These are phyloP conservation scores for Corbicula japonica DNA, from an alignment of 2,888 invertebrate genomes.

Conservation along the genomic window DNA sequence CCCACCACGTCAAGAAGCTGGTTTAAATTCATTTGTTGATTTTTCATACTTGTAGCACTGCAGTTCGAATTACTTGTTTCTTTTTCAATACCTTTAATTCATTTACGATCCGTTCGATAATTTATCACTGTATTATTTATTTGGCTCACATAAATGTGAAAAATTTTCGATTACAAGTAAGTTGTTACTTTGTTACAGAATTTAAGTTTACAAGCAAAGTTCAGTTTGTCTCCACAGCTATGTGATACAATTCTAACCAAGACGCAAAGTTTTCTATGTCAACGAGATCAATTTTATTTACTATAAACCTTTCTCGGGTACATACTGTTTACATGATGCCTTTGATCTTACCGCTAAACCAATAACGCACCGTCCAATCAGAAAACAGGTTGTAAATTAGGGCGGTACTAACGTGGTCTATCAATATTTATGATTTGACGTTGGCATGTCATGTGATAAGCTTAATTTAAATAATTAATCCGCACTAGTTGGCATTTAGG, in stretches of 20 bases:
- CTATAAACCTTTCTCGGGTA: slow-evolving; percentile 79
- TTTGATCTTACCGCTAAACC: slow-evolving; percentile 73
- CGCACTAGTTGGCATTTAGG: no score
- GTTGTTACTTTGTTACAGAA: slow-evolving; percentile 66
- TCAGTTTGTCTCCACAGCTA: slow-evolving; percentile 38
- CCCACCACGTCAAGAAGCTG: slow-evolving; percentile 83
- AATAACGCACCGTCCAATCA: slow-evolving; percentile 66
- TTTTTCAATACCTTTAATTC: slow-evolving; percentile 55
- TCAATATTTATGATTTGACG: no score
- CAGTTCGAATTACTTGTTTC: slow-evolving; percentile 40
- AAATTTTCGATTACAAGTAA: slow-evolving; percentile 76
- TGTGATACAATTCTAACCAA: slow-evolving; percentile 73
- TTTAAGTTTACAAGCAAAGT: slow-evolving; percentile 53
- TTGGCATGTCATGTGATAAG: no score
- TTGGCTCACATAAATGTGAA: slow-evolving; percentile 77
- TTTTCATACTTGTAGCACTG: slow-evolving; percentile 73
- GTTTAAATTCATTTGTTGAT: slow-evolving; percentile 80
- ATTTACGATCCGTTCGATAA: slow-evolving; percentile 49
- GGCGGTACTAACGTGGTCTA: slow-evolving; percentile 72
- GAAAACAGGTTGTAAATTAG: slow-evolving; percentile 3
- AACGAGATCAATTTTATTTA: slow-evolving; percentile 80
- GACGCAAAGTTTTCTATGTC: slow-evolving; percentile 76
- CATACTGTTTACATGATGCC: slow-evolving; percentile 65
- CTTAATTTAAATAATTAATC: no score
- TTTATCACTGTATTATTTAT: slow-evolving; percentile 50